phyloP scores from a whole-genome alignment of 2,888 invertebrate species.

The Apotomis capreana region DNA sequence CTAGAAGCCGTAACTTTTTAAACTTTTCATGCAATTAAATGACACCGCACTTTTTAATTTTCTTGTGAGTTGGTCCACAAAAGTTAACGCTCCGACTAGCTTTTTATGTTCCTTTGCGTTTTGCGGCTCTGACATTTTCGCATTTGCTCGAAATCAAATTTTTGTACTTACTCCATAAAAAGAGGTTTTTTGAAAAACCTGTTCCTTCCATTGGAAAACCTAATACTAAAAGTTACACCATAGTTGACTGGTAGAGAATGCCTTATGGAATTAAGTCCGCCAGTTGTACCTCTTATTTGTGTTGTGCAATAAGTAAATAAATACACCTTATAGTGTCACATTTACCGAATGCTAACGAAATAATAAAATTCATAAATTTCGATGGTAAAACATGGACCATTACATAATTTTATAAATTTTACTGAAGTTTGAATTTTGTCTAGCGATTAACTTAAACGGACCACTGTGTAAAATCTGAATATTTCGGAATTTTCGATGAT shows the following conservation, averaged over 20 bases:
- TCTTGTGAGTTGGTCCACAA: conserved; percentile 7
- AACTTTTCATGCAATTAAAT: too few species aligned
- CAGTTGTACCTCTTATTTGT: too few species aligned
- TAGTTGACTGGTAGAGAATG: too few species aligned
- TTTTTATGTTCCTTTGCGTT: conserved; percentile 29
- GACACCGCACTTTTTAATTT: too few species aligned
- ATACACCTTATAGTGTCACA: too few species aligned
- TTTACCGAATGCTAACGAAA: too few species aligned
- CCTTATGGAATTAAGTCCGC: too few species aligned
- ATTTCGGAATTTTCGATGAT: conserved; percentile 15
- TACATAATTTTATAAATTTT: not conserved
- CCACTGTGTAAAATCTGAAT: conserved; percentile 21
- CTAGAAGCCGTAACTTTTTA: too few species aligned
- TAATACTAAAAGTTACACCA: not conserved
- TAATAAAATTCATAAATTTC: too few species aligned
- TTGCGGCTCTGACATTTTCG: conserved; percentile 17
- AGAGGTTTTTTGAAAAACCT: not conserved
- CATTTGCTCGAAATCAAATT: conserved; percentile 20
- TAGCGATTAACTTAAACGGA: not conserved
- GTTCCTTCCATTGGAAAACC: not conserved
- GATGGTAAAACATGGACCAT: too few species aligned
- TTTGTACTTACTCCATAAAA: not conserved
- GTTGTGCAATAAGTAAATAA: too few species aligned
- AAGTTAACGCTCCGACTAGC: conserved; percentile 17
- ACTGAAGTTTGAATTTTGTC: not conserved